A percentile compares a stretch with the other conserved stretches of the same genome.
Evolutionary conservation across 2,888 invertebrate species (phyloP).

Genomic region (Pristionchus arcanus): DNA sequence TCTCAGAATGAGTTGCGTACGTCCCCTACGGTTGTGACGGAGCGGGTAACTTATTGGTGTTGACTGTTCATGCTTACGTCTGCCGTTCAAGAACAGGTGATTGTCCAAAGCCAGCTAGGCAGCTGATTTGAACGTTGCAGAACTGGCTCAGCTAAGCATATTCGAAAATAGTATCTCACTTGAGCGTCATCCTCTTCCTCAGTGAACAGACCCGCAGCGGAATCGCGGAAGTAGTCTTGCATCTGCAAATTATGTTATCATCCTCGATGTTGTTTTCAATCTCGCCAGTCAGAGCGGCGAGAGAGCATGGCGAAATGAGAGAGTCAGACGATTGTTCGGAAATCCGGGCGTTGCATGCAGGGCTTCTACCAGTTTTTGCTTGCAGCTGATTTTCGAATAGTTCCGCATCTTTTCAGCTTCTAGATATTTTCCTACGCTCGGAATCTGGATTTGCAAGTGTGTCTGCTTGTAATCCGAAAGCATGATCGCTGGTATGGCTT

Average conservation of each 20-base stretch:
- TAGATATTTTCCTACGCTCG: too few species aligned
- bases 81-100: too few species aligned
- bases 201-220: not conserved
- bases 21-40: too few species aligned
- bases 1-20: too few species aligned
- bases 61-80: too few species aligned
- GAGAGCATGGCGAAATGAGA: not conserved
- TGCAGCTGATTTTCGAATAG: too few species aligned
- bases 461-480: too few species aligned
- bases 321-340: not conserved
- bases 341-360: not conserved
- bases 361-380: not conserved
- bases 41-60: not conserved
- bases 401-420: too few species aligned
- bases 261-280: not conserved
- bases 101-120: too few species aligned
- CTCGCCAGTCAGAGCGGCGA: not conserved
- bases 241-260: not conserved
- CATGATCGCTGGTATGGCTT: too few species aligned
- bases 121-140: too few species aligned
- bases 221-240: conserved; percentile 45
- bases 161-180: not conserved
- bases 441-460: too few species aligned
- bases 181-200: conserved; percentile 11
- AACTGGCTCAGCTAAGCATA: not conserved